phyloP scores from a whole-genome alignment of 1,140 invertebrate genomes.

The Temnothorax nylanderi region DNA sequence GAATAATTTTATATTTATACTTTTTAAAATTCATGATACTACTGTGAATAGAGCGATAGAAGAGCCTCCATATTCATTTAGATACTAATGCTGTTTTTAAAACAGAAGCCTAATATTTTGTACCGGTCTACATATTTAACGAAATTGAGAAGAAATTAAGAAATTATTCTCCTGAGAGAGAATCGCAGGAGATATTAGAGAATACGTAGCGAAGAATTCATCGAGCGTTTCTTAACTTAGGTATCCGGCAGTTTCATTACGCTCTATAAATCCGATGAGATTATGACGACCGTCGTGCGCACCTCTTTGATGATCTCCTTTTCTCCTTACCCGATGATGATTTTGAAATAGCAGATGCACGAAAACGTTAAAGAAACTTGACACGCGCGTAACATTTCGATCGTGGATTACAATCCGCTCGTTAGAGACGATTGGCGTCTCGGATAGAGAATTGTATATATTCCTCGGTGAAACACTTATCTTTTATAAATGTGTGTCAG shows the following conservation, averaged over 20 bases:
- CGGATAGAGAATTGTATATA: neutral
- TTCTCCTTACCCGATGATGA: neutral
- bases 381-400: neutral
- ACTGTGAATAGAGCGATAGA: neutral
- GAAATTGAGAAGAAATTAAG: constrained; percentile 13
- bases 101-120: neutral
- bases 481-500: neutral
- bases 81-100: neutral
- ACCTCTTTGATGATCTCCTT: neutral
- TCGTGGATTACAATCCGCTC: neutral
- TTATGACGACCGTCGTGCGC: neutral
- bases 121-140: neutral
- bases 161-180: constrained; percentile 5
- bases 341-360: neutral
- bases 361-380: neutral
- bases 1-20: neutral
- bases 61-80: neutral
- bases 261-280: constrained; percentile 23
- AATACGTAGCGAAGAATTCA: constrained; percentile 3
- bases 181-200: neutral
- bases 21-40: neutral
- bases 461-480: neutral
- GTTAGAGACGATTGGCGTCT: neutral
- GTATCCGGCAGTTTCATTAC: constrained; percentile 11
- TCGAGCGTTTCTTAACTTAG: constrained; percentile 7